These are phyloP conservation scores for Alouatta palliata DNA, from an alignment of 2,113 vertebrate species.

Conservation along the genomic window DNA sequence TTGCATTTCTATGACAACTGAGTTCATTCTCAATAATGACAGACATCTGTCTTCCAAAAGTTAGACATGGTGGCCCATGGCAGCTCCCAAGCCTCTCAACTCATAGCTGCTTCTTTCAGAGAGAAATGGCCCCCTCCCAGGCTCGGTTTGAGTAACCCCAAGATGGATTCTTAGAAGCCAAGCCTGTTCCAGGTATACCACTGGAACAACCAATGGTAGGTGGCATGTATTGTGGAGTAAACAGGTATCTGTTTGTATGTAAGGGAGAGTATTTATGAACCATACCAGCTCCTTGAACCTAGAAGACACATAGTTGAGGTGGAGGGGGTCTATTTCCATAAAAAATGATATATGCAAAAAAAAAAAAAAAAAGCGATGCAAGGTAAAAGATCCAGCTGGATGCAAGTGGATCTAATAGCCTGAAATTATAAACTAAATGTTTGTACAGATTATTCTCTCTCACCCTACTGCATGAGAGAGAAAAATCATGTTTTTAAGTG, in stretches of 20 bases:
- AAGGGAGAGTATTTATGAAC: not conserved
- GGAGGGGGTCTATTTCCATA: not conserved
- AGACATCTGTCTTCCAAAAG: not conserved
- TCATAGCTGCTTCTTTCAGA: not conserved
- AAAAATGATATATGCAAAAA: not conserved
- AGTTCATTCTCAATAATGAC: not conserved
- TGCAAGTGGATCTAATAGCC: not conserved
- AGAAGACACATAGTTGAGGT: not conserved
- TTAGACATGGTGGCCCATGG: not conserved
- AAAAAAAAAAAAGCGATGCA: not conserved
- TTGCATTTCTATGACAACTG: not conserved
- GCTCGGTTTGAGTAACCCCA: not conserved
- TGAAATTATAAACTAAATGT: not conserved
- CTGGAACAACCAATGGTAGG: too few species aligned
- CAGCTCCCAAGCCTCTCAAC: not conserved
- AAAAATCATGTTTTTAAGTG: not conserved
- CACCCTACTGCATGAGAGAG: not conserved
- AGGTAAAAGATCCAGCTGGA: not conserved
- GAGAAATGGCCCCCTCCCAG: not conserved
- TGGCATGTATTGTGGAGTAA: too few species aligned
- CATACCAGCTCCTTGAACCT: not conserved
- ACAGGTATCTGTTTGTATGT: not conserved
- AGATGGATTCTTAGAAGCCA: not conserved
- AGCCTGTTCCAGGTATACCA: not conserved
- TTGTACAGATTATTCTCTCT: not conserved